Base-by-base conservation (phyloP, 2,888 invertebrate species). In the Epistrophella euchroma region DNA sequence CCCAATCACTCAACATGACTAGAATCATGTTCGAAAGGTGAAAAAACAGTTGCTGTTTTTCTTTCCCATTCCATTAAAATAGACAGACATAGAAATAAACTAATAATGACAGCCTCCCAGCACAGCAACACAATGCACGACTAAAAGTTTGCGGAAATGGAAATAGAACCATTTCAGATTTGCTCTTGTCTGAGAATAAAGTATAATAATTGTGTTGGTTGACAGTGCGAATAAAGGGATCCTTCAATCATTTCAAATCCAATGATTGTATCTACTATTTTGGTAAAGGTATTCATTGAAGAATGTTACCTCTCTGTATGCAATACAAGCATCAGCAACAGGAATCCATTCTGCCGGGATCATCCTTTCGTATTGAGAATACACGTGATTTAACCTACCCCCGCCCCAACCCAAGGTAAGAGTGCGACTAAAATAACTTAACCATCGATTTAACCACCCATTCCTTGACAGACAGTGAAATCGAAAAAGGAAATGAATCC, bases 401-500 rank as follows among this genome's bases (percentile, higher is more conserved):
- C 25, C 37, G 35, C 60, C 58, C 10, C 6, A 6, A 11, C 58
- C 11, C 40, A 40, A 52, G 52, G 52, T 17, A 60, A 62, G 55
- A 73, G 58, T 40, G 66, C 66, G 52, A 77, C 28, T 47, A 37
- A 52, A 84, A 84, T 78, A 71, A 66, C 79, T 84, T 68, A 58
- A 60, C 68, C n/a, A 60, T 60, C n/a, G 66, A 40, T 37, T 47
- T 50, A 62, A 72, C 64, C 50, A 32, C 5, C 45, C 40, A 32
- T 47, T 68, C 40, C 62, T 60, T 71, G 74, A 50, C 68, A 68
- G 58, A 70, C 64, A 72, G 55, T 47, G 35, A 72, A 50, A 77
- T 70, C 68, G 62, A 72, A 68, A 35, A 64, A 47, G 81, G 76
- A 77, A 81, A 85, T 76, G 76, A 81, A 81, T 81, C 73, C 76